phyloP scores from a whole-genome alignment of 2,113 vertebrate genomes.

The Egretta garzetta region DNA sequence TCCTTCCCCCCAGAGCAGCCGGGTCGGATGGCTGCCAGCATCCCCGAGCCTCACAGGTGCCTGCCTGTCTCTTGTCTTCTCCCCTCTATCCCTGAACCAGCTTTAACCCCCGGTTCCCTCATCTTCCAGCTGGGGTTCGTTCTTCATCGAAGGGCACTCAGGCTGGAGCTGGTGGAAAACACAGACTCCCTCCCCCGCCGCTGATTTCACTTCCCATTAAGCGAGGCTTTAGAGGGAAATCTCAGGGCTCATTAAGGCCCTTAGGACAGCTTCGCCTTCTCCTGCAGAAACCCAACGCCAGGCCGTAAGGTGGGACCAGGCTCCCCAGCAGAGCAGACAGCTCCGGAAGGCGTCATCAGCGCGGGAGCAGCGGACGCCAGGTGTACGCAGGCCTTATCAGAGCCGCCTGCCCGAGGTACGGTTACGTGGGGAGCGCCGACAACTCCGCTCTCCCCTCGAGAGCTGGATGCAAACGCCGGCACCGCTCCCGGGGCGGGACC shows the following conservation, averaged over 20 bases:
- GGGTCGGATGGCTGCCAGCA: background rate
- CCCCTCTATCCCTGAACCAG: background rate
- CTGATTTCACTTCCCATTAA: background rate
- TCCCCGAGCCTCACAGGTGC: background rate
- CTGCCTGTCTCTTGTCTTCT: background rate
- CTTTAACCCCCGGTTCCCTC: background rate
- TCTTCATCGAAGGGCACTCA: background rate
- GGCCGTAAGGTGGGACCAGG: background rate
- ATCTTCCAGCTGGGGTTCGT: background rate
- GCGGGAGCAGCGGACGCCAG: rapidly evolving
- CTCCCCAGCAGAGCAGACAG: background rate
- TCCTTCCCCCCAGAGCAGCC: background rate
- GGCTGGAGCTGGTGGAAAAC: background rate
- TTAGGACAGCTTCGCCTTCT: background rate
- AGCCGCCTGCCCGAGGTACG: rapidly evolving
- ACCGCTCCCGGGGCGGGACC: no score
- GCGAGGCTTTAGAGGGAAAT: background rate
- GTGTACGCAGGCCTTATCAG: background rate
- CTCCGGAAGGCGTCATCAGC: background rate
- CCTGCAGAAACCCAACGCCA: background rate
- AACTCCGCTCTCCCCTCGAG: rapidly evolving
- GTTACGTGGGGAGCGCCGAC: rapidly evolving
- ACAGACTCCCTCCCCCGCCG: background rate
- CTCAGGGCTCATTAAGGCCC: background rate
- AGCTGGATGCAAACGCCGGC: background rate